Evolutionary conservation across 2,797 vertebrate genomes (phyloP).

Genomic region (Erpetoichthys calabaricus): DNA sequence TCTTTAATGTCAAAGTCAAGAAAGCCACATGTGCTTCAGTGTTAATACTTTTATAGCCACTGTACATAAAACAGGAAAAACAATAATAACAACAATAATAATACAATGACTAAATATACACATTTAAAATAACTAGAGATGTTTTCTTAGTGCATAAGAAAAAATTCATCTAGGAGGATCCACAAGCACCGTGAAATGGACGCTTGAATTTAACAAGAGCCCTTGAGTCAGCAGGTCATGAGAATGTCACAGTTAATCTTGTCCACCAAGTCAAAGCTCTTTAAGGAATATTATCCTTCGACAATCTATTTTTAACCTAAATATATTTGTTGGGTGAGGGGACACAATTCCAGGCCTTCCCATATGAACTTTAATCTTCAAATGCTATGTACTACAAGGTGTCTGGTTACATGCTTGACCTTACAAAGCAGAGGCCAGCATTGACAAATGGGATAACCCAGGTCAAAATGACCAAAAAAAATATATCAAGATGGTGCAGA

Average conservation of each 20-base stretch:
- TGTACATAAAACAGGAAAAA: too few species aligned
- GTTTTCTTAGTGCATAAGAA: too few species aligned
- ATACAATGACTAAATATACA: too few species aligned
- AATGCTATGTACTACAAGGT: constrained; percentile 57
- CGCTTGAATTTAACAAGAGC: neutral
- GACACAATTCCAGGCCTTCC: constrained; percentile 17
- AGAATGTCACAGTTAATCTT: constrained; percentile 43
- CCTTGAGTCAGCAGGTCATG: constrained; percentile 20
- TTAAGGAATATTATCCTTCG: constrained; percentile 18
- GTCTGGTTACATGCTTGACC: constrained; percentile 63
- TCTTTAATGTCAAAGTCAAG: too few species aligned
- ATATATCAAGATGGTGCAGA: neutral
- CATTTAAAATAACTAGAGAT: too few species aligned
- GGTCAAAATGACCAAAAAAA: constrained; percentile 2
- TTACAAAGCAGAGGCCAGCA: constrained; percentile 30
- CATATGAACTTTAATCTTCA: constrained; percentile 29
- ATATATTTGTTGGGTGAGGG: constrained; percentile 26
- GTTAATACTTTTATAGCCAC: too few species aligned
- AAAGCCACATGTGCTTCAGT: too few species aligned
- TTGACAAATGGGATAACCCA: constrained; percentile 3
- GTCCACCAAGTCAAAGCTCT: constrained; percentile 11
- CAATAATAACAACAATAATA: too few species aligned
- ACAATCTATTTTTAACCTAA: constrained; percentile 23
- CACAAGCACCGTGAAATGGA: too few species aligned
- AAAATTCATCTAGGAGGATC: too few species aligned